Evolutionary conservation across 2,797 vertebrate species (phyloP), one percentile per base, ranked within the genome.

Genomic region (Masticophis lateralis): DNA sequence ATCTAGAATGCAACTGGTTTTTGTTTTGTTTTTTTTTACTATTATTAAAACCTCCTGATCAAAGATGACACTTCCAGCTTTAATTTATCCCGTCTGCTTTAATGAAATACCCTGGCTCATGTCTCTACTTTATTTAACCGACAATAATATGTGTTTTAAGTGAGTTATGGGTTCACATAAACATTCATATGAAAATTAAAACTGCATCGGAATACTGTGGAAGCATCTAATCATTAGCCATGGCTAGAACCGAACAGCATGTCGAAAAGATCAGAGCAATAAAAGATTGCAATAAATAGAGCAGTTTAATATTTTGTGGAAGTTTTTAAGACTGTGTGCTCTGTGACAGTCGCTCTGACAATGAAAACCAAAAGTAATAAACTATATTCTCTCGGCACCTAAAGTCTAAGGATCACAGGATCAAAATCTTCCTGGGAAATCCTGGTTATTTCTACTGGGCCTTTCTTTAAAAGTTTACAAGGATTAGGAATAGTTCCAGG

Each of bases 71-170:
- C 37, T 83, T 47, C 74, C 20, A 20, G 57, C 56, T 83, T 87
- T 83, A 91, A 91, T 93, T 93, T 91, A 89, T 89, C 92, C 90
- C 83, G 56, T 89, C 90, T 83, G 87, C 28, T 83, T 89, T 89
- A 93, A 86, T 47, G 66, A 89, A 93, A 93, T 89, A 63, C 47
- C 55, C 25, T 2, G 61, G 56, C 90, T 91, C 66, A 60, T 83
- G 51, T 47, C 9, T 91, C 57, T 20, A 32, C 90, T 89, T 93
- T 93, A 93, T 93, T 93, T 93, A 93, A 93, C 92, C 37, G 90
- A 93, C 92, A 93, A 91, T 93, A 93, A 93, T 89, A 89, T 63
- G 92, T 91, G 90, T 88, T 90, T 93, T 91, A 93, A 91, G 90
- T 88, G 92, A 56, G 66, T 89, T 89, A 91, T 89, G 92, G 74